A percentile compares a stretch with the other conserved stretches of the same genome.
These are phyloP conservation scores for Hypomecis atomaria DNA, from an alignment of 2,888 invertebrate species.

Conservation along the genomic window DNA sequence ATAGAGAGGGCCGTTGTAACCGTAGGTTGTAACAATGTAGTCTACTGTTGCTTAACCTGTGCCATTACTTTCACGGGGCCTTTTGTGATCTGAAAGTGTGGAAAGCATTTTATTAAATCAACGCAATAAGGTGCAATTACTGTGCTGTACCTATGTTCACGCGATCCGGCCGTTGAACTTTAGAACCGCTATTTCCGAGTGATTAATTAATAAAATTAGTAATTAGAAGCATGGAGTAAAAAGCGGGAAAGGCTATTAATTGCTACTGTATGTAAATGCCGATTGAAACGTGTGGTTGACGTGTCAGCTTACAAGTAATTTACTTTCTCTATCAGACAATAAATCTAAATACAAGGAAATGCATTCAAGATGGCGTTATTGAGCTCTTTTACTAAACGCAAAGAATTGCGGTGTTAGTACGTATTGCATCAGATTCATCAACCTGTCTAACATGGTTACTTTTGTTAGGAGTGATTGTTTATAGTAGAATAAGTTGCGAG, in stretches of 20 bases:
- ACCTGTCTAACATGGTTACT: too few species aligned
- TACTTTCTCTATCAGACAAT: too few species aligned
- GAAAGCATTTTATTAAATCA: slow-evolving; percentile 74
- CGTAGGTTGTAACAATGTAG: slow-evolving; percentile 34
- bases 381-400: too few species aligned
- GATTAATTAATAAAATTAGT: slow-evolving; percentile 34
- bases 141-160: slow-evolving; percentile 46
- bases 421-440: too few species aligned
- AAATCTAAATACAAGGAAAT: too few species aligned
- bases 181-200: slow-evolving; percentile 32
- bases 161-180: slow-evolving; percentile 54
- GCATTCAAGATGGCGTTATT: too few species aligned
- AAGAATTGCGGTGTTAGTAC: too few species aligned
- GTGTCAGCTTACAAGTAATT: not conserved
- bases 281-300: not conserved
- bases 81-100: slow-evolving; percentile 72
- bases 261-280: slow-evolving; percentile 28
- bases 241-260: slow-evolving; percentile 28
- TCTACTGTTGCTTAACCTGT: slow-evolving; percentile 22
- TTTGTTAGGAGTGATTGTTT: too few species aligned
- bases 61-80: slow-evolving; percentile 68
- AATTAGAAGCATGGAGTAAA: slow-evolving; percentile 31
- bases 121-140: slow-evolving; percentile 56
- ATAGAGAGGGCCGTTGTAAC: slow-evolving; percentile 44
- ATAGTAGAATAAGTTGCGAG: too few species aligned